Percentiles rank a stretch among this genome's conserved stretches.
Evolutionary conservation across 2,888 invertebrate species (phyloP).

Genomic region (Cacoxenus indagator): DNA sequence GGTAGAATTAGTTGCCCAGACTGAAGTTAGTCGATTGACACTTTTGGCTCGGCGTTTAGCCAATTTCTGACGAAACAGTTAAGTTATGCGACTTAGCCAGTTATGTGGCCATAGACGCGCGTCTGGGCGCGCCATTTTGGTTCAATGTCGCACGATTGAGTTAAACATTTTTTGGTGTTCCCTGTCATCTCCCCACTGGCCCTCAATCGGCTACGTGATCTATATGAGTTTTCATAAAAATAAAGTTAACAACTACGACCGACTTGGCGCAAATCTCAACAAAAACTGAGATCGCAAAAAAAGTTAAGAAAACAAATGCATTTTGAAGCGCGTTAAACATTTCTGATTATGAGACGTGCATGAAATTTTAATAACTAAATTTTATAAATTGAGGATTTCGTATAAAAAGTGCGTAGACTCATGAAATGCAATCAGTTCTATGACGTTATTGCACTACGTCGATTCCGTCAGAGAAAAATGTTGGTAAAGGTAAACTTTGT

Average conservation of each 20-base stretch:
- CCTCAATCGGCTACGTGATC: neutral
- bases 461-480: constrained; percentile 39
- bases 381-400: constrained; percentile 27
- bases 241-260: neutral
- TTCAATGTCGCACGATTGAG: neutral
- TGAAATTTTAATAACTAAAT: constrained; percentile 30
- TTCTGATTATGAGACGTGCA: constrained; percentile 37
- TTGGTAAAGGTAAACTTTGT: constrained; percentile 40
- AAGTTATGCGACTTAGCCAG: neutral
- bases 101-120: neutral
- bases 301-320: neutral
- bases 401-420: constrained; percentile 55
- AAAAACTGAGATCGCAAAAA: neutral
- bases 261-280: neutral
- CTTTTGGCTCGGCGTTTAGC: neutral
- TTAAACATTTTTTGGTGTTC: neutral
- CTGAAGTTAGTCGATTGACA: neutral
- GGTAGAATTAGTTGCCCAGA: neutral
- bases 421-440: constrained; percentile 42
- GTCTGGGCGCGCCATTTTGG: neutral
- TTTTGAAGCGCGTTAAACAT: neutral
- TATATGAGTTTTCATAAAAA: neutral
- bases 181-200: neutral
- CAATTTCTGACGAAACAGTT: neutral
- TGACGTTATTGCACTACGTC: constrained; percentile 22